Evolutionary conservation across 2,888 invertebrate genomes (phyloP), one percentile per base, ranked within the genome.

Genomic region (Trichogramma dendrolimi): DNA sequence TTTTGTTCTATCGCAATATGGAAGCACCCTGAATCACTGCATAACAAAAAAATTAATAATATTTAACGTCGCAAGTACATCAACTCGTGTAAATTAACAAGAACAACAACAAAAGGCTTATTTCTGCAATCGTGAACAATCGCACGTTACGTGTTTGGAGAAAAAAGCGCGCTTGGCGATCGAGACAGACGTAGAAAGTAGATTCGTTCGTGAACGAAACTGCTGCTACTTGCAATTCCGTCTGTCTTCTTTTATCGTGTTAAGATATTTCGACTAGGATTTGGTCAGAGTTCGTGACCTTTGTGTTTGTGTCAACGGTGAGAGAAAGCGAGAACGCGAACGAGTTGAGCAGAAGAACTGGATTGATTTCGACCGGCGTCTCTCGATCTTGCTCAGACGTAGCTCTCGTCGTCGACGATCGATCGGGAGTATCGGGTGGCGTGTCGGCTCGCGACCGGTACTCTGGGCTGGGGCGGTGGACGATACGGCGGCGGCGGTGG

Each of bases 21-120:
- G 75, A 78, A 78, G 78, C 78, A 78, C 77, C 77, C 72, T 75
- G 73, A 75, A 76, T 77, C 69, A 73, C 72, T 74, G 73, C 71
- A 70, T 69, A 71, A 72, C 67, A 65, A 64, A 47, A 27, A 27
- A 27, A 27, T 27, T 27, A 27, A 27, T 27, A 27, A 68, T 51
- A 51, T 59, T 60, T 57, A 63, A 54, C 50, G 54, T 60, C 60
- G 14, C 27, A 55, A 63, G 60, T 47, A 50, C 41, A 53, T 54
- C 38, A 58, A 60, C 60, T 7, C 27, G 27, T 27, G 38, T 54
- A 42, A 6, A 48, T 55, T 56, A 60, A 65, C 14, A 58, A 43
- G 57, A 40, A 61, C 46, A 60, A 62, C 43, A 59, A 47, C 38
- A 55, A 62, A 58, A 56, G 38, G 27, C 27, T 27, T 27, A 27